Percentiles rank a stretch among this genome's conserved stretches.
phyloP scores from a whole-genome alignment of 92 coral and sea anemone genomes.

The Hydrozoanthus gracilis region DNA sequence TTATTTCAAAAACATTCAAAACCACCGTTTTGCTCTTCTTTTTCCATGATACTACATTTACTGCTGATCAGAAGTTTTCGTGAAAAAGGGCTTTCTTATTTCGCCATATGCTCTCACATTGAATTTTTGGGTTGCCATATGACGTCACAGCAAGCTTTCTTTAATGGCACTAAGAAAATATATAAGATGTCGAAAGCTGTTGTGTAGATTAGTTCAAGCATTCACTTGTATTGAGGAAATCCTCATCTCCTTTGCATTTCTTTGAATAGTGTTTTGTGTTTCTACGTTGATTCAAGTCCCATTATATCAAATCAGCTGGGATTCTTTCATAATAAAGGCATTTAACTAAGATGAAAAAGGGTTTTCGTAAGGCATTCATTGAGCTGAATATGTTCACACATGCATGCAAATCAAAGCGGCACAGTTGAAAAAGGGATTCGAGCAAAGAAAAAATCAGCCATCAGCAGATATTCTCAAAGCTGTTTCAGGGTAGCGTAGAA shows the following conservation, averaged over 20 bases:
- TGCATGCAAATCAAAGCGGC: conserved; percentile 46
- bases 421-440: conserved; percentile 9
- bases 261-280: conserved; percentile 62
- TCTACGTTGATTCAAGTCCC: conserved; percentile 73
- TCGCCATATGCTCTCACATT: conserved; percentile 44
- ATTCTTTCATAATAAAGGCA: conserved; percentile 69
- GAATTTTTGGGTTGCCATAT: conserved; percentile 19
- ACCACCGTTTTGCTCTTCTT: not conserved
- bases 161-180: conserved; percentile 21
- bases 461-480: not conserved
- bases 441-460: not conserved
- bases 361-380: conserved; percentile 34
- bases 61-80: conserved; percentile 24
- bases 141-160: conserved; percentile 41
- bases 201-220: conserved; percentile 47
- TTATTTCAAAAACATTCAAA: not conserved
- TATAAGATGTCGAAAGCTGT: not conserved
- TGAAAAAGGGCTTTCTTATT: conserved; percentile 7
- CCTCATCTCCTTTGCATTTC: conserved; percentile 63
- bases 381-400: conserved; percentile 21
- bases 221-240: conserved; percentile 65
- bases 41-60: not conserved
- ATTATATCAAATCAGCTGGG: conserved; percentile 77
- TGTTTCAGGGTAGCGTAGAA: too few species aligned
- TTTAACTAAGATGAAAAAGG: conserved; percentile 57